These are phyloP conservation scores for Pseudomyrmex concolor DNA, from an alignment of 1,140 invertebrate genomes.

Conservation along the genomic window DNA sequence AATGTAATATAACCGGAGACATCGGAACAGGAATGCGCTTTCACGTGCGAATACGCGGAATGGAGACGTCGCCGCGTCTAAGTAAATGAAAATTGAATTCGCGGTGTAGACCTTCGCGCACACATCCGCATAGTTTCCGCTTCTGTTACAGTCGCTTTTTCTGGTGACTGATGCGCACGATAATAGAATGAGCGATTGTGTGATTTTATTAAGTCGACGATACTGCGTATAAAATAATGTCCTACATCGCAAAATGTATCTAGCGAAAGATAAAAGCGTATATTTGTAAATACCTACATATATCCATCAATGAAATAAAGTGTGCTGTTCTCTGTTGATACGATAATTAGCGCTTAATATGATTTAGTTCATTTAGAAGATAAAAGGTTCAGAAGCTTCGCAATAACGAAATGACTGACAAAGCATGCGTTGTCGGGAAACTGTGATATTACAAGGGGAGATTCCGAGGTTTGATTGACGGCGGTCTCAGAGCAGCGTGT, in stretches of 20 bases:
- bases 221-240: background rate
- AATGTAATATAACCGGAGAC: constrained; percentile 70
- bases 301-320: background rate
- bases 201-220: background rate
- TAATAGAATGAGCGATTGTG: background rate
- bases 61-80: constrained; percentile 41
- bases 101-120: constrained; percentile 16
- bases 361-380: constrained; percentile 12
- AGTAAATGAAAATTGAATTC: constrained; percentile 62
- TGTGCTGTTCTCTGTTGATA: background rate
- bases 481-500: constrained; percentile 21
- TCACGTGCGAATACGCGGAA: constrained; percentile 50
- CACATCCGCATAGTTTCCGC: background rate
- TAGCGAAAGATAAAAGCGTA: no score
- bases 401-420: constrained; percentile 42
- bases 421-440: constrained; percentile 13
- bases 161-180: background rate
- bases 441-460: constrained; percentile 13
- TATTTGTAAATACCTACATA: no score
- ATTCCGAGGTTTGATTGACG: constrained; percentile 39
- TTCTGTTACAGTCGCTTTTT: background rate
- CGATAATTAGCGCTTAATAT: constrained; percentile 41
- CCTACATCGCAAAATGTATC: no score
- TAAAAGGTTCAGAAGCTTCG: constrained; percentile 4
- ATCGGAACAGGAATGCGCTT: constrained; percentile 53